Base-by-base conservation (phyloP, 1,140 invertebrate species). In the Pseudomyrmex dendroicus region DNA sequence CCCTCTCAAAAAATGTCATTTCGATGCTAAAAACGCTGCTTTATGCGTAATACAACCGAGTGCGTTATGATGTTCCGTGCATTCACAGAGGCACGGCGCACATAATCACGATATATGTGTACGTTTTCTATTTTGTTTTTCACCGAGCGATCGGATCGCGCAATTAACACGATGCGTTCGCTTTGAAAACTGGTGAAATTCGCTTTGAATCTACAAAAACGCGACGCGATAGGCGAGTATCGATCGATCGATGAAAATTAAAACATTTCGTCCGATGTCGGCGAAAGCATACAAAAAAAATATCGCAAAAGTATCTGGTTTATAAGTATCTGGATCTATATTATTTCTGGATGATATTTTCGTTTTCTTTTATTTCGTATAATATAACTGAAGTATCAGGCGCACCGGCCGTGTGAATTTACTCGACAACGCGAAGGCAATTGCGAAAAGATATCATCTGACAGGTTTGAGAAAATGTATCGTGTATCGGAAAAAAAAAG, bases 11-110 rank as follows among this genome's bases (percentile, higher is more conserved):
- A 57, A 78, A 78, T 68, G 56, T 57, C 35, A 78, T 68, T 70
- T 70, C 8, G 12, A 78, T 59, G 54, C 68, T 70, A 78, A 78
- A 78, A n/a, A n/a, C 15, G 20, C 35, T n/a, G 50, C 2, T 2
- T 67, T 7, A 12, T n/a, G 13, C 10, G 20, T 35, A 52, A 20
- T 35, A 35, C 35, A 63, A 15, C 48, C 56, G 13, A 3, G 7
- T 7, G 9, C 17, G 17, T 57, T 46, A 20, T 2, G n/a, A 10
- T 44, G 17, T 46, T 13, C 17, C 54, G 35, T 20, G n/a, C 17
- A 56, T 17, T 56, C 4, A 52, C 2, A 52, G 54, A 35, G 12
- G 44, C n/a, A 13, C 12, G 35, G 35, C 5, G 20, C 20, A 35
- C 20, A 35, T 35, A 35, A 12, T 61, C 17, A 13, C 8, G 15